Evolutionary conservation across 2,797 vertebrate species (phyloP).

Genomic region (Rhincodon typus): DNA sequence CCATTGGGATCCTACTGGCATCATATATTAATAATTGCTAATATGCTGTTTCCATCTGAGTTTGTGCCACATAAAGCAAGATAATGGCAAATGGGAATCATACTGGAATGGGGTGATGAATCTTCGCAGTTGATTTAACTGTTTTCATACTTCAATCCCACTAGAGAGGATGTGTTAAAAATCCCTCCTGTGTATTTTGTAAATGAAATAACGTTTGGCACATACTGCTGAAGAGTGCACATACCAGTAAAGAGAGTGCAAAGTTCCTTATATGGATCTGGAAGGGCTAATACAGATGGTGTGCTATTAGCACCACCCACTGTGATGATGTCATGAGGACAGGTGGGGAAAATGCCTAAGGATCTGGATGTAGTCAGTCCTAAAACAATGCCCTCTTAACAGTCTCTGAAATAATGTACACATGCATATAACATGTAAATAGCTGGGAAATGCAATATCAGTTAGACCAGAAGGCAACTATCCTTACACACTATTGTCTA

Average conservation of each 20-base stretch:
- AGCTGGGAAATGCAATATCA: no score
- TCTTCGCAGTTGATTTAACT: neutral
- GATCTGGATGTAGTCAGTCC: no score
- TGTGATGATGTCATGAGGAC: no score
- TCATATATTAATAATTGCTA: neutral
- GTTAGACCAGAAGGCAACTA: no score
- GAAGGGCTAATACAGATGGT: no score
- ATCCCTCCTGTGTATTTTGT: neutral
- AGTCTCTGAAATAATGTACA: no score
- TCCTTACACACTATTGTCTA: no score
- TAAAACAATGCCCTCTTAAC: no score
- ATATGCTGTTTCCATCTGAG: neutral
- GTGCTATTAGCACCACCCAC: no score
- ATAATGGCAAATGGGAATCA: neutral
- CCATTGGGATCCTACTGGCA: neutral
- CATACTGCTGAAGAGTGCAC: neutral
- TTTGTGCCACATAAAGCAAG: neutral
- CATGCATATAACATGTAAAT: no score
- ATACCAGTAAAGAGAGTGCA: neutral
- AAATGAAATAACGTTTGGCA: neutral
- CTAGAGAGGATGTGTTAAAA: neutral
- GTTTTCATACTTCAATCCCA: neutral
- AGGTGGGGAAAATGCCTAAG: no score
- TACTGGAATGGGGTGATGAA: neutral
- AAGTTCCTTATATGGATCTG: no score